Evolutionary conservation across 2,888 invertebrate species (phyloP).

Genomic region (Temnothorax unifasciatus): DNA sequence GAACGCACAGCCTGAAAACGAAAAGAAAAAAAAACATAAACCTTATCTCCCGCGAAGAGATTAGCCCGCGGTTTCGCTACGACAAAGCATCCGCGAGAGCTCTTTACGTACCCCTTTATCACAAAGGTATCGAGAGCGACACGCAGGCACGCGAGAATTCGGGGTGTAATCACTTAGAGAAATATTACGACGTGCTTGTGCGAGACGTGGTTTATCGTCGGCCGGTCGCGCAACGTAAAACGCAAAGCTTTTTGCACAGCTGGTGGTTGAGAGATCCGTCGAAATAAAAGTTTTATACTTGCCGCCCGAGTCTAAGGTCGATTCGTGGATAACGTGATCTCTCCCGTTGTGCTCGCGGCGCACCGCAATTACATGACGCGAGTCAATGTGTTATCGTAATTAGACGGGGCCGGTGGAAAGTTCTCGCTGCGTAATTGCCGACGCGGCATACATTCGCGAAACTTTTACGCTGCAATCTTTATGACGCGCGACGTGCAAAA

Average conservation of each 20-base stretch:
- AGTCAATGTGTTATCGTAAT: slow-evolving; percentile 74
- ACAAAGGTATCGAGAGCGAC: slow-evolving; percentile 18
- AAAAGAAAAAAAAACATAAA: slow-evolving; percentile 52
- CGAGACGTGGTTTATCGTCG: slow-evolving; percentile 40
- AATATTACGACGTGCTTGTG: slow-evolving; percentile 8
- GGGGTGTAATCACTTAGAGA: slow-evolving; percentile 32
- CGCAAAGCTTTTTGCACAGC: slow-evolving; percentile 37
- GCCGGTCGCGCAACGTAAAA: slow-evolving; percentile 33
- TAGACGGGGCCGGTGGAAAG: slow-evolving; percentile 70
- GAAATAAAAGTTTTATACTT: slow-evolving; percentile 50
- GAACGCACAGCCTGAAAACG: slow-evolving; percentile 97
- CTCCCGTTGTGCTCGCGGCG: slow-evolving; percentile 42
- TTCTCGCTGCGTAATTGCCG: slow-evolving; percentile 74
- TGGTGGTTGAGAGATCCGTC: slow-evolving; percentile 23
- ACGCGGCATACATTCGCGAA: slow-evolving; percentile 45
- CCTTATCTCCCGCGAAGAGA: slow-evolving; percentile 30
- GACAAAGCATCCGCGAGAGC: slow-evolving; percentile 8
- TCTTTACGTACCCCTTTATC: slow-evolving; percentile 31
- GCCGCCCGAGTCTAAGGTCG: slow-evolving; percentile 43
- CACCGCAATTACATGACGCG: slow-evolving; percentile 69
- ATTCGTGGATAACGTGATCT: slow-evolving; percentile 64
- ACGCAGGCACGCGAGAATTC: slow-evolving; percentile 37
- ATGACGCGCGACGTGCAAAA: slow-evolving; percentile 48
- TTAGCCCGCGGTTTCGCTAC: not conserved
- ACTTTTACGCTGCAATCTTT: slow-evolving; percentile 73